Evolutionary conservation across 2,888 invertebrate species (phyloP).

Genomic region (Scaptomyza polygonia): DNA sequence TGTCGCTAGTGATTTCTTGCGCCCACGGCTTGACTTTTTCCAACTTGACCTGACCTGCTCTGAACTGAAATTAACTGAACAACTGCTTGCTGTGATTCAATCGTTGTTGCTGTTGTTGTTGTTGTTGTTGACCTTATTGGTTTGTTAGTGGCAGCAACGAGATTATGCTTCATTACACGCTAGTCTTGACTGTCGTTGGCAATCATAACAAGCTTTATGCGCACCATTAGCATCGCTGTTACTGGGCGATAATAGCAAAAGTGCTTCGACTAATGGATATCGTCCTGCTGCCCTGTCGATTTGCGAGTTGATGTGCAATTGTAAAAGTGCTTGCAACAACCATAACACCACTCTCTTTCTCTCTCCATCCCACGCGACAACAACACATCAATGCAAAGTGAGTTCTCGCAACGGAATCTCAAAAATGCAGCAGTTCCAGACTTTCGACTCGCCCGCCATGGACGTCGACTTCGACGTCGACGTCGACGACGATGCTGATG

Average conservation of each 20-base stretch:
- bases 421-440: slow-evolving; percentile 71
- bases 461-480: background rate
- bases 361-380: slow-evolving; percentile 4
- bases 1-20: slow-evolving; percentile 52
- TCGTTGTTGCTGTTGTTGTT: slow-evolving; percentile 29
- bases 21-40: slow-evolving; percentile 19
- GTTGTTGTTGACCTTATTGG: slow-evolving; percentile 69
- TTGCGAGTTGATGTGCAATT: slow-evolving; percentile 51
- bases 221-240: slow-evolving; percentile 75
- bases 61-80: slow-evolving; percentile 12
- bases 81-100: slow-evolving; percentile 59
- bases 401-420: slow-evolving; percentile 69
- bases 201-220: slow-evolving; percentile 77
- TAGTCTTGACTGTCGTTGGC: slow-evolving; percentile 26
- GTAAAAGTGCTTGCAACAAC: slow-evolving; percentile 55
- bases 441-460: slow-evolving; percentile 42
- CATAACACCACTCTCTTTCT: background rate
- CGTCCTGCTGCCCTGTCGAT: slow-evolving; percentile 29
- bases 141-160: slow-evolving; percentile 76
- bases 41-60: slow-evolving; percentile 16
- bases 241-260: slow-evolving; percentile 67
- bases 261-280: slow-evolving; percentile 74
- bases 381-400: slow-evolving; percentile 59
- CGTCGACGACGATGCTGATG: slow-evolving; percentile 28
- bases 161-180: slow-evolving; percentile 80